Evolutionary conservation across 2,797 vertebrate species (phyloP).

Genomic region (Myotis vivesi): DNA sequence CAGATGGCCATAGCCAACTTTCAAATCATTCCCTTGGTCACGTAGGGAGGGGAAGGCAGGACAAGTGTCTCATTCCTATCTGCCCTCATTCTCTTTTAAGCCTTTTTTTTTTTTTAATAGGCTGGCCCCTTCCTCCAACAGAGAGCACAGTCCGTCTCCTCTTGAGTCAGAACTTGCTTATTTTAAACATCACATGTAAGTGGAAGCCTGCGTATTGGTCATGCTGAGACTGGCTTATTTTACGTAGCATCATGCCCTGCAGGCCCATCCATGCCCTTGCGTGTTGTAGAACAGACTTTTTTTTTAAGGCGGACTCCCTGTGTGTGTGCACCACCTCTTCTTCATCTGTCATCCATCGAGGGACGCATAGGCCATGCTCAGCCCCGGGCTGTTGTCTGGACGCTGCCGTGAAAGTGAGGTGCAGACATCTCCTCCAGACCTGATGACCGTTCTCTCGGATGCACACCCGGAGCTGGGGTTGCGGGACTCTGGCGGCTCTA

Average conservation of each 20-base stretch:
- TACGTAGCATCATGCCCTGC: accelerated
- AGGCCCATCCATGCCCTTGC: accelerated
- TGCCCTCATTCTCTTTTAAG: no score
- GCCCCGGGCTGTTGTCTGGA: accelerated
- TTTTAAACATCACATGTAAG: no score
- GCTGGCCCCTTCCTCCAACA: no score
- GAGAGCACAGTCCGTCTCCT: no score
- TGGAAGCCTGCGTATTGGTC: no score
- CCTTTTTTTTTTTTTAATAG: no score
- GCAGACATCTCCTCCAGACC: not conserved
- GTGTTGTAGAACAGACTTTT: accelerated
- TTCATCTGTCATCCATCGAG: accelerated
- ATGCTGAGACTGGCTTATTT: no score
- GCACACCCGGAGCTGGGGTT: not conserved
- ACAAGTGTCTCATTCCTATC: no score
- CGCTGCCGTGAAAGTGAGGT: accelerated
- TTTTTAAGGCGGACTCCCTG: accelerated
- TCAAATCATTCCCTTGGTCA: no score
- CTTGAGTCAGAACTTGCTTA: no score
- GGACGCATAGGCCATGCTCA: not conserved
- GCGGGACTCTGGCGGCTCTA: accelerated
- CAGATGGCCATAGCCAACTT: no score
- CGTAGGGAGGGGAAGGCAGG: no score
- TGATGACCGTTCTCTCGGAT: not conserved
- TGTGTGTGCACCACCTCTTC: accelerated